Evolutionary conservation across 2,797 vertebrate species (phyloP), one percentile per base, ranked within the genome.

Genomic region (Gastrophryne carolinensis): DNA sequence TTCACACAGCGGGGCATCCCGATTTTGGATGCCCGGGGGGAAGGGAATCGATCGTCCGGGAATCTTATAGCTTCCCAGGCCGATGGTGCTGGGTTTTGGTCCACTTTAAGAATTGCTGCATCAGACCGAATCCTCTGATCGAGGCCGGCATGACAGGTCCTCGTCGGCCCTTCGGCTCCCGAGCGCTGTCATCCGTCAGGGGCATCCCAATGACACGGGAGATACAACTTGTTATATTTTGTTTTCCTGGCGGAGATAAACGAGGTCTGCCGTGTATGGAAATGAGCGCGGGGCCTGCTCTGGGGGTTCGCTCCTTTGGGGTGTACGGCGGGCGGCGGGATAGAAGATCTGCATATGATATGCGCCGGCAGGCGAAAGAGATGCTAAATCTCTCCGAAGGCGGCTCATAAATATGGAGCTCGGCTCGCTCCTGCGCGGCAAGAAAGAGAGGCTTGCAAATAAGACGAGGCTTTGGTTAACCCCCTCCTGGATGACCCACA

Each of bases 301-400:
- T 62, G 5, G 75, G 75, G 75, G 67, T 69, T 71, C 67, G 15
- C 37, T 77, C 75, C 75, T 77, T 77, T 58, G 75, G 75, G 75
- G 75, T 77, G 74, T 77, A 49, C 44, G 66, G 70, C n/a, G n/a
- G n/a, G n/a, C n/a, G n/a, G n/a, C n/a, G 41, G 67, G 75, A 77
- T 70, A 71, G 64, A 57, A 77, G 75, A 77, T 77, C 75, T 77
- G 67, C 75, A 77, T 77, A 77, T 77, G 65, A 71, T 71, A 77
- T 77, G 75, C 67, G 60, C 67, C 64, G 75, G 75, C 75, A 71
- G 75, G 75, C 58, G 75, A 77, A 64, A 58, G 73, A 68, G 60
- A 71, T 65, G 75, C 75, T 77, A 65, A 71, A 77, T 77, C 67
- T 72, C 75, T 77, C 75, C 57, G 75, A 77, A 71, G 67, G 67